These are phyloP conservation scores for Archilochus colubris DNA, from an alignment of 2,113 vertebrate genomes.

Conservation along the genomic window DNA sequence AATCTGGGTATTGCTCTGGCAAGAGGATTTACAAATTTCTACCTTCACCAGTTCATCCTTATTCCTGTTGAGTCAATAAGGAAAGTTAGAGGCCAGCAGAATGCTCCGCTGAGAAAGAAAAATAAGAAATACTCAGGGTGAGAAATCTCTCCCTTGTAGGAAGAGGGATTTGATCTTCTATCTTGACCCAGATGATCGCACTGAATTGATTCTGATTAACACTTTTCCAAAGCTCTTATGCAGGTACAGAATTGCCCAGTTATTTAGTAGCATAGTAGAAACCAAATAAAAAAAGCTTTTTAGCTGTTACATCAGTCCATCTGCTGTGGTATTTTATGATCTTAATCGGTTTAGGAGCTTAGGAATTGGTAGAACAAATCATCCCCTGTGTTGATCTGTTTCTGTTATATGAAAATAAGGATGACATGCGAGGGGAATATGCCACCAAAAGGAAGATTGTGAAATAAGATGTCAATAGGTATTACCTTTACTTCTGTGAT, in stretches of 20 bases:
- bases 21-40: neutral
- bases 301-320: neutral
- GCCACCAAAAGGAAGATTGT: neutral
- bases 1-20: neutral
- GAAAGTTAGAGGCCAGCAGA: neutral
- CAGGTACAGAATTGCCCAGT: neutral
- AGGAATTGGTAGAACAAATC: neutral
- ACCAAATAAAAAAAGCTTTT: neutral
- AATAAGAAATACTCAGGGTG: neutral
- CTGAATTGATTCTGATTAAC: neutral
- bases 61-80: neutral
- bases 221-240: neutral
- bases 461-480: neutral
- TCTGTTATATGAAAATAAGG: neutral
- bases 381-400: neutral
- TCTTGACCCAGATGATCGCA: neutral
- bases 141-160: neutral
- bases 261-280: neutral
- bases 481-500: neutral
- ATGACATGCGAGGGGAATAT: neutral
- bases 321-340: neutral
- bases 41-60: neutral
- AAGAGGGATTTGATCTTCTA: slow-evolving; percentile 5
- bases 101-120: neutral
- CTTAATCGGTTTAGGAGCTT: slow-evolving; percentile 40